phyloP scores from a whole-genome alignment of 2,113 vertebrate species.

The Pteruthius melanotis region DNA sequence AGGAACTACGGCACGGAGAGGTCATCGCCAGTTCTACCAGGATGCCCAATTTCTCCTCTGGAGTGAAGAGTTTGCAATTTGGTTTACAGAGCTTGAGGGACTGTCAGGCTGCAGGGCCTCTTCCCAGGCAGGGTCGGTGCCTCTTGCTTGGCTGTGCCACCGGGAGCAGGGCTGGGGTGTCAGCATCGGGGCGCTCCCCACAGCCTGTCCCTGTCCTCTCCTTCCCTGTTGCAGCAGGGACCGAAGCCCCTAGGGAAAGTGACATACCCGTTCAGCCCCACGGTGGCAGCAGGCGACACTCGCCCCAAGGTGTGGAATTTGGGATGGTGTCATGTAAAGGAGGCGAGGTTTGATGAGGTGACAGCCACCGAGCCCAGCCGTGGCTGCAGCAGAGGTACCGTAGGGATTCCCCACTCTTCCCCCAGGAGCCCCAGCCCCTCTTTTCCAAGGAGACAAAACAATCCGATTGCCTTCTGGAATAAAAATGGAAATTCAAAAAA shows the following conservation, averaged over 20 bases:
- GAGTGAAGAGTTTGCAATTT: slow-evolving; percentile 34
- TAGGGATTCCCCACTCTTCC: background rate
- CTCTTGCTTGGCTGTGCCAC: background rate
- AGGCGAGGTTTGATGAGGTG: slow-evolving; percentile 11
- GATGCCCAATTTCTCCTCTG: slow-evolving; percentile 38
- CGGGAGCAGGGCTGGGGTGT: background rate
- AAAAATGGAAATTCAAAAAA: background rate
- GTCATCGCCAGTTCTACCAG: slow-evolving; percentile 19
- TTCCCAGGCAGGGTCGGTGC: background rate
- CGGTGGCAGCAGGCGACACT: background rate
- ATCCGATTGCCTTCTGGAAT: background rate
- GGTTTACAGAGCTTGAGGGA: slow-evolving; percentile 13
- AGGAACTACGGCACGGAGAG: slow-evolving; percentile 25
- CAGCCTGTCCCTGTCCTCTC: background rate
- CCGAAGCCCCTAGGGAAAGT: background rate
- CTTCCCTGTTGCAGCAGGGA: background rate
- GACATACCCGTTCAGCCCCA: background rate
- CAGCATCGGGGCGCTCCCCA: background rate
- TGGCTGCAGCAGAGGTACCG: background rate
- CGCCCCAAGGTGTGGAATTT: accelerated
- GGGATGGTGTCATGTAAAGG: background rate
- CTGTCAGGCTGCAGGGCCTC: background rate
- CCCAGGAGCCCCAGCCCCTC: background rate
- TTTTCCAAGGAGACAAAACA: background rate
- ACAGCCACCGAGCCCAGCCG: background rate